Base-by-base conservation (phyloP, 2,797 vertebrate genomes). In the Melopsittacus undulatus region DNA sequence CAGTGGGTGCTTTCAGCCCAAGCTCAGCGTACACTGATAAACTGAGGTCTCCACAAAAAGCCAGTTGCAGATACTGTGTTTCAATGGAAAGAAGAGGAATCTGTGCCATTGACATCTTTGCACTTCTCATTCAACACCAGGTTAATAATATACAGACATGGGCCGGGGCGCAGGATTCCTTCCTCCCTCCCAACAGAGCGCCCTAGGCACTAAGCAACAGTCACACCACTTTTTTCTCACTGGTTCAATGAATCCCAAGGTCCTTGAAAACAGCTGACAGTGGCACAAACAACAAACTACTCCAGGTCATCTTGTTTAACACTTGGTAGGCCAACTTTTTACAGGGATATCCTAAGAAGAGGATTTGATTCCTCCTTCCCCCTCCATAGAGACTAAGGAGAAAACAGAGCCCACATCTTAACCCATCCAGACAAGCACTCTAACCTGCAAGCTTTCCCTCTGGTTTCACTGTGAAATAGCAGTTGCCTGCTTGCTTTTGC, bases 101-200 rank as follows among this genome's bases (percentile, higher is more conserved):
- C 69, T 42, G 16, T 83, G 52, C 82, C 75, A 87, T 21, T 67
- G 43, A n/a, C 84, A 83, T 10, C n/a, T 89, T 80, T 70, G 67
- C 4, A 1, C 64, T 89, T 74, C 78, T 89, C 70, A 74, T 87
- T 94, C 70, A 92, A 56, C 34, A 38, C 74, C 23, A 73, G 23
- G 78, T 93, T 94, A 93, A 87, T 95, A 79, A 92, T 89, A 90
- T 19, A 87, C 74, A 93, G 83, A 70, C 13, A 2, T 23, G 26
- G n/a, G 34, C 38, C 51, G 83, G 61, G 75, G 80, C 68, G 48
- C 45, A 83, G 56, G 57, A 95, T 89, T 94, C 77, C 34, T 93
- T 94, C 77, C 34, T 93, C 27, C 34, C 43, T 90, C 42, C 27
- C 64, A 72, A 3, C 0, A 64, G 15, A 51, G 49, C 1, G 1